Evolutionary conservation across 2,113 vertebrate genomes (phyloP), one percentile per base, ranked within the genome.

Genomic region (Ovibos moschatus): DNA sequence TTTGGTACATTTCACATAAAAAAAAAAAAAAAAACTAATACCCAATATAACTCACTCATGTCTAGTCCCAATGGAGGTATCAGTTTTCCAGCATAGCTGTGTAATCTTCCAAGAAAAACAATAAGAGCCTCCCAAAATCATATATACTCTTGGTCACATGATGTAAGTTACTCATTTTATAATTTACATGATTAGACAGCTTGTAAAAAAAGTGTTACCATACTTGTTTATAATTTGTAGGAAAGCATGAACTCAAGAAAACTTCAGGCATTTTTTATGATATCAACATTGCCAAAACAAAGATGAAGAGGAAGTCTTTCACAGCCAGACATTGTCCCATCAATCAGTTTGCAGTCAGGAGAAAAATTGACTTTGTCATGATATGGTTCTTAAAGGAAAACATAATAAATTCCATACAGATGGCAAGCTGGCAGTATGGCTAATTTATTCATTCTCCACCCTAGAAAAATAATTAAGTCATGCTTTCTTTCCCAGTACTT

Each of bases 381-480:
- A 98, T 99, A 99, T 98, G 98, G 96, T 98, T 99, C 98, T 99
- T 99, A 98, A 99, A 99, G 98, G 95, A 99, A 84, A 99, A 99
- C 99, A 98, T 98, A 98, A 99, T 99, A 99, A 98, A 99, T 99
- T 99, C 99, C 96, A 97, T 97, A 99, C 98, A 98, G 99, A 99
- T 96, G 76, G 97, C 97, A 98, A 98, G 93, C 98, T 98, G 97
- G 96, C 97, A 98, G 98, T 98, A 96, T 99, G 97, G 98, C 98
- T 99, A 99, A 99, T 99, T 99, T 99, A 99, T 99, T 99, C 99
- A 99, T 99, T 99, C 99, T 98, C 97, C 98, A 99, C 97, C 96
- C 96, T 96, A 99, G 98, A 99, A 99, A 99, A 99, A 99, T 99
- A 99, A 99, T 99, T 99, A 98, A 99, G 97, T 98, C 97, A 98